Base-by-base conservation (phyloP, 1,140 invertebrate species). In the Drosophila erecta region DNA sequence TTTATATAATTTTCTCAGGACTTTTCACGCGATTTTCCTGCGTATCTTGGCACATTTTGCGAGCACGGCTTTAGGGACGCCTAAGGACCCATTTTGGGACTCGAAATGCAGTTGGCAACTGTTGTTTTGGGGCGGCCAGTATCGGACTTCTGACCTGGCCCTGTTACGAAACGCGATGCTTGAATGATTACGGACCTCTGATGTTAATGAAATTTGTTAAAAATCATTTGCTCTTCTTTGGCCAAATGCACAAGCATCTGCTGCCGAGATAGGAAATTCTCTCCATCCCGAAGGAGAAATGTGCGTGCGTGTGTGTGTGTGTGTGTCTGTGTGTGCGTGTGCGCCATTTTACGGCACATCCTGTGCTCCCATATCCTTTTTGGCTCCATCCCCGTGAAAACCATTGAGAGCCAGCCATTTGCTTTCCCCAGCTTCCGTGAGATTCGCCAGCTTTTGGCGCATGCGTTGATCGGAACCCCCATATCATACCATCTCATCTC, bases 161-260 rank as follows among this genome's bases (percentile, higher is more conserved):
- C 64, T 83, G 83, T 81, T 81, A 85, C 74, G 72, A 90, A 91
- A 90, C 81, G 85, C 85, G 85, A 89, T 91, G 90, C 90, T 91
- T 91, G 90, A 91, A 84, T 91, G 90, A 91, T 91, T 91, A 91
- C 90, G 79, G 76, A 84, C 85, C 90, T 91, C 90, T 91, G 90
- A 90, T 85, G 85, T 90, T 91, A 91, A 90, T 90, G 85, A 84
- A 90, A 91, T 87, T 90, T 91, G 90, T 89, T 80, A 90, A 91
- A 91, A 87, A 90, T 90, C 84, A 83, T 79, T 86, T 91, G 71
- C 81, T 86, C 69, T 66, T 61, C 58, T 62, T 61, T 44, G 65
- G 46, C 61, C 71, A 75, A 50, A 78, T 66, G 47, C 62, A 70
- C 64, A 57, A 27, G 47, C 60, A 40, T 66, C 44, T 65, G 70